phyloP scores from a whole-genome alignment of 2,113 vertebrate genomes.

The Accipiter cooperii region DNA sequence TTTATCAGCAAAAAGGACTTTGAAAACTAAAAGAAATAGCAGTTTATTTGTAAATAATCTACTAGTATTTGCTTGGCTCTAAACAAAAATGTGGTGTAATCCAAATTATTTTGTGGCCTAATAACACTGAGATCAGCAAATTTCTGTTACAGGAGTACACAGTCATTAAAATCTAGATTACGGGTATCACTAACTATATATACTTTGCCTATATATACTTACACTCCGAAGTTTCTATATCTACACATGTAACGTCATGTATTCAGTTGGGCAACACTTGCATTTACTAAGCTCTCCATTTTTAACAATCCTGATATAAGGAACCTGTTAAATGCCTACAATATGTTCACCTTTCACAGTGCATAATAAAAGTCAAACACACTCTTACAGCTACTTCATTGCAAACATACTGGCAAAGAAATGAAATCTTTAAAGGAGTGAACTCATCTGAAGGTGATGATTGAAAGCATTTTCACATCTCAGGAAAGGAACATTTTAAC shows the following conservation, averaged over 20 bases:
- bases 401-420: background rate
- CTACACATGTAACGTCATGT: background rate
- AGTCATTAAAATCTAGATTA: background rate
- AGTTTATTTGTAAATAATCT: background rate
- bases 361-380: slow-evolving; percentile 45
- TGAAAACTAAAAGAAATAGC: background rate
- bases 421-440: background rate
- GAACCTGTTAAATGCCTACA: slow-evolving; percentile 48
- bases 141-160: background rate
- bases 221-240: background rate
- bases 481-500: background rate
- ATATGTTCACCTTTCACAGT: slow-evolving; percentile 49
- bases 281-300: slow-evolving; percentile 23
- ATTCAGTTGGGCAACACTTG: background rate
- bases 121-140: background rate
- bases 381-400: background rate
- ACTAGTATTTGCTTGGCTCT: background rate
- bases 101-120: background rate
- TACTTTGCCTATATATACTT: background rate
- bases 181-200: background rate
- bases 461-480: background rate
- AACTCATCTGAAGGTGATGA: background rate
- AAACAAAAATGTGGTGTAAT: background rate
- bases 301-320: slow-evolving; percentile 15
- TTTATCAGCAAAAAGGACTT: background rate